phyloP scores from a whole-genome alignment of 2,888 invertebrate species.

The Eupithecia subumbrata region DNA sequence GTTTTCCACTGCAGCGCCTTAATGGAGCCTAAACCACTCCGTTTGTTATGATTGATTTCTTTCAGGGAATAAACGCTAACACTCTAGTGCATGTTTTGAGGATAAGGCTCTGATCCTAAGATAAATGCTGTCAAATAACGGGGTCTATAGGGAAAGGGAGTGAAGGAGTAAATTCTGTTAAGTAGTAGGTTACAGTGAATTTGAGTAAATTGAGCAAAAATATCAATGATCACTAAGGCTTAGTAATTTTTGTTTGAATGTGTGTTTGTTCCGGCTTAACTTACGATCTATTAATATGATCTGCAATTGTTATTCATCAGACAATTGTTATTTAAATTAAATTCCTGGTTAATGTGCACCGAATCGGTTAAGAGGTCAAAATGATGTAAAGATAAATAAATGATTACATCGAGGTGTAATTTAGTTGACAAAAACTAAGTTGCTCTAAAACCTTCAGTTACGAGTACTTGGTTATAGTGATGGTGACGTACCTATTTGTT shows the following conservation, averaged over 20 bases:
- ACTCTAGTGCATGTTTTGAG: background rate
- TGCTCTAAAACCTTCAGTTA: background rate
- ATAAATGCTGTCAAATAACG: background rate
- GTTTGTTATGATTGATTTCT: conserved; percentile 59
- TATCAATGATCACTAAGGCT: background rate
- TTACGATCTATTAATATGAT: background rate
- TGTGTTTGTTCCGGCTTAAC: background rate
- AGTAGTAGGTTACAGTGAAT: background rate
- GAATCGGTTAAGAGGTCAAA: no score
- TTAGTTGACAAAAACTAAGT: background rate
- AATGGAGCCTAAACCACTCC: conserved; percentile 46
- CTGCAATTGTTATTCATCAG: no score
- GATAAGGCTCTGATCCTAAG: background rate
- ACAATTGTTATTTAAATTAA: no score
- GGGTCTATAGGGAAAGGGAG: background rate
- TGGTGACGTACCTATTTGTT: background rate
- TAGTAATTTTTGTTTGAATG: background rate
- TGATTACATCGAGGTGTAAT: background rate
- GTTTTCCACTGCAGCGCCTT: no score
- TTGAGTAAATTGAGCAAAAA: background rate
- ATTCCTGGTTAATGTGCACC: no score
- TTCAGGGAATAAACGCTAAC: conserved; percentile 28
- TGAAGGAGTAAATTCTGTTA: background rate
- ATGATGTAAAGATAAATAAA: no score
- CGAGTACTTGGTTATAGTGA: no score